A percentile compares a stretch with the other conserved stretches of the same genome.
phyloP scores from a whole-genome alignment of 2,888 invertebrate genomes.

The Luperina testacea region DNA sequence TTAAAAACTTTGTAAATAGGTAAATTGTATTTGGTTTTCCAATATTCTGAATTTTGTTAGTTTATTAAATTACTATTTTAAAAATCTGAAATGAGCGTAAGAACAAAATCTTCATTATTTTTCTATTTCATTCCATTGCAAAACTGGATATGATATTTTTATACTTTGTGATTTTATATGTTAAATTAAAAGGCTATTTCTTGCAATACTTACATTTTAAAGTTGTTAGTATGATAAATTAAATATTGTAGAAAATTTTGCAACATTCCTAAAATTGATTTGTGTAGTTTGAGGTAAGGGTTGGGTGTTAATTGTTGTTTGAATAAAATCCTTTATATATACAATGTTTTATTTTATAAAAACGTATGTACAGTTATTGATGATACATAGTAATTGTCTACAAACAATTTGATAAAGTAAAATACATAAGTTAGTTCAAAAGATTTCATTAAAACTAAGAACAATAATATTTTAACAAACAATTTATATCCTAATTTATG shows the following conservation, averaged over 20 bases:
- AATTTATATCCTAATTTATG: slow-evolving; percentile 27
- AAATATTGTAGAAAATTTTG: slow-evolving; percentile 34
- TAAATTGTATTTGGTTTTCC: slow-evolving; percentile 45
- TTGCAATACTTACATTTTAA: slow-evolving; percentile 40
- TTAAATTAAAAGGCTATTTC: slow-evolving; percentile 27
- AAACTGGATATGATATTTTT: slow-evolving; percentile 42
- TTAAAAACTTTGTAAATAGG: not conserved
- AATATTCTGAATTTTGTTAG: slow-evolving; percentile 20
- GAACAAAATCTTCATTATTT: slow-evolving; percentile 41
- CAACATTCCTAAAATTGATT: slow-evolving; percentile 62
- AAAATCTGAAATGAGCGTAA: slow-evolving; percentile 22
- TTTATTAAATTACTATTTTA: slow-evolving; percentile 1
- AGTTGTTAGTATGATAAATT: slow-evolving; percentile 14
- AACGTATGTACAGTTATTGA: slow-evolving; percentile 58
- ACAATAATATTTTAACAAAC: slow-evolving; percentile 17
- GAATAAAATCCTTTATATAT: slow-evolving; percentile 60
- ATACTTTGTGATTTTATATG: slow-evolving; percentile 36
- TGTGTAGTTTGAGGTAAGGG: slow-evolving; percentile 35
- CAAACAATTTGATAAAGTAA: slow-evolving; percentile 47
- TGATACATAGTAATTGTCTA: slow-evolving; percentile 43
- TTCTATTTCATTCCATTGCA: slow-evolving; percentile 36
- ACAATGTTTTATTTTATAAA: slow-evolving; percentile 59
- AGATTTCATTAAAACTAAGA: slow-evolving; percentile 27
- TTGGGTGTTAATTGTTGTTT: slow-evolving; percentile 58
- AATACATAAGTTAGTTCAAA: slow-evolving; percentile 30